A percentile compares a stretch with the other conserved stretches of the same genome.
Conservation (phyloP, 2,113 vertebrate species). For the Labeo rohita region DNA sequence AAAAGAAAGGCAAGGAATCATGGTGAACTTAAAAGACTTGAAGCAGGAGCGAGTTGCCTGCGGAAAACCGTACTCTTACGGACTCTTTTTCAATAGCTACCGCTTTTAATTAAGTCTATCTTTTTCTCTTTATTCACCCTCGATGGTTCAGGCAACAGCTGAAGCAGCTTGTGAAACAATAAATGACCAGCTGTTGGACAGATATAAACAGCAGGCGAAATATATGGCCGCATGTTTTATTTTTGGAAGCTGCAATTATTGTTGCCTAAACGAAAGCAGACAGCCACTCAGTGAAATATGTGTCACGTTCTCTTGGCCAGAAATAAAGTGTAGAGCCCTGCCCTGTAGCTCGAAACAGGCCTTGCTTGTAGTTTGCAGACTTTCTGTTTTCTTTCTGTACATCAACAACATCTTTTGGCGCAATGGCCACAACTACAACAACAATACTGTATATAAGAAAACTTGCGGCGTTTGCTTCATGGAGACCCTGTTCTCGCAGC, state of each 20-base stretch:
- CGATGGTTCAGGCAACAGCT: constrained; percentile 26
- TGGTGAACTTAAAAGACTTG: constrained; percentile 33
- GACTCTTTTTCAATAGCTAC: neutral
- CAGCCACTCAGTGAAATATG: constrained; percentile 30
- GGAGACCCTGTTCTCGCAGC: constrained; percentile 3
- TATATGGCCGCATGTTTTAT: constrained; percentile 42
- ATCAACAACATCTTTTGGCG: neutral
- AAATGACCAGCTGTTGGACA: constrained; percentile 50
- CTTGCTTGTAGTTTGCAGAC: neutral
- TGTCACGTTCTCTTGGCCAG: constrained; percentile 25
- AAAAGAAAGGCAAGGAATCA: constrained; percentile 29
- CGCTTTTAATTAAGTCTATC: neutral
- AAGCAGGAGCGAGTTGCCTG: neutral
- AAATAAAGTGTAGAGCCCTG: constrained; percentile 4
- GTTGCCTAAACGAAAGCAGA: constrained; percentile 34
- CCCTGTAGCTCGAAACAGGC: neutral
- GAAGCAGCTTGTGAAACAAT: constrained; percentile 44
- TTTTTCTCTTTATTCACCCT: constrained; percentile 6
- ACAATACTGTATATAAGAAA: neutral
- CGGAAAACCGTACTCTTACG: no score
- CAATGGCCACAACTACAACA: neutral
- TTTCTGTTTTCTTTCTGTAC: neutral
- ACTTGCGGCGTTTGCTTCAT: neutral
- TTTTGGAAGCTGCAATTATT: constrained; percentile 45
- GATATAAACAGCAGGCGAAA: constrained; percentile 33